These are phyloP conservation scores for Luidia sarsii DNA, from an alignment of 53 echinoderm and acorn worm genomes.

Conservation along the genomic window DNA sequence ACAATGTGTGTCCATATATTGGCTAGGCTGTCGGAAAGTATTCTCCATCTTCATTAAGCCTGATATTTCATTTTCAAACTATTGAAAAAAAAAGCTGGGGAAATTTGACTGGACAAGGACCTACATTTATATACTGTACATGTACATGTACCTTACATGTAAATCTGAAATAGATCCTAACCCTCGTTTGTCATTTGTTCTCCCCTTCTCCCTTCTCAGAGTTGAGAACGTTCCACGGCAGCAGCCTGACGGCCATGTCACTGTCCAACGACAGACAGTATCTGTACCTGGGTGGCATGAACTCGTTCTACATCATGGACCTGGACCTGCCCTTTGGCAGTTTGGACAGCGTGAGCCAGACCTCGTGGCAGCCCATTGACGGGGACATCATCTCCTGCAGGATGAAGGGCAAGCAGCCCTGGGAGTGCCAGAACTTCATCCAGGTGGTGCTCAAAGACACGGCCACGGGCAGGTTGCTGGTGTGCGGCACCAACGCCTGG, in stretches of 20 bases:
- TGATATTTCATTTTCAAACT: too few species aligned
- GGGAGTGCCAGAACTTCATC: slow-evolving; percentile 90
- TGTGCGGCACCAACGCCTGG: slow-evolving; percentile 92
- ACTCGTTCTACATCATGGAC: slow-evolving; percentile 65
- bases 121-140: too few species aligned
- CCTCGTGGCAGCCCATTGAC: slow-evolving; percentile 41
- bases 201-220: slow-evolving; percentile 41
- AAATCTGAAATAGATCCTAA: too few species aligned
- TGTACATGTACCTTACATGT: too few species aligned
- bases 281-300: slow-evolving; percentile 75
- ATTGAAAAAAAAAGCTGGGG: too few species aligned
- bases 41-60: too few species aligned
- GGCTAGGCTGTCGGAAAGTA: too few species aligned
- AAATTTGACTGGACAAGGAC: too few species aligned
- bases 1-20: too few species aligned
- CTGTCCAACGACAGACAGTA: slow-evolving; percentile 28
- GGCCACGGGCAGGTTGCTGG: slow-evolving; percentile 64
- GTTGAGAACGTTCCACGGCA: slow-evolving; percentile 63
- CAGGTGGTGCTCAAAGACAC: slow-evolving; percentile 68
- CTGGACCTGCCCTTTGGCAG: slow-evolving; percentile 62
- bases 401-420: slow-evolving; percentile 76
- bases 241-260: slow-evolving; percentile 74
- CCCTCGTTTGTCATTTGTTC: slow-evolving; percentile 14
- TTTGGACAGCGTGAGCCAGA: background rate
- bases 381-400: slow-evolving; percentile 46